Evolutionary conservation across 2,113 vertebrate species (phyloP).

Genomic region (Ursus arctos): DNA sequence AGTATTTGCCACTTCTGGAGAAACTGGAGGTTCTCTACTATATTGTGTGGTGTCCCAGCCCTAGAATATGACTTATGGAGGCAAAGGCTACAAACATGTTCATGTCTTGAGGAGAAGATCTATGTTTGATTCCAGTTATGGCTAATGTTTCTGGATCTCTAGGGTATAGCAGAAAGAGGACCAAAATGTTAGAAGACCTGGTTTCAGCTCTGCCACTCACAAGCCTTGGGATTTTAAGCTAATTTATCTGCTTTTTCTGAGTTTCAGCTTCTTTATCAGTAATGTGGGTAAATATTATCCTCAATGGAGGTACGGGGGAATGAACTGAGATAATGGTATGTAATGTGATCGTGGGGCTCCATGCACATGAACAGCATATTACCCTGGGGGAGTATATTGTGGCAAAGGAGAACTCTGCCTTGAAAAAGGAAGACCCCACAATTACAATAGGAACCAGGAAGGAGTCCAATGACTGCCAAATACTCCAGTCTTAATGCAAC

Average conservation of each 20-base stretch:
- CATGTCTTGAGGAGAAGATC: not conserved
- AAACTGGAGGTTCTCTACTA: not conserved
- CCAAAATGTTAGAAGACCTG: not conserved
- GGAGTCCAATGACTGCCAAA: not conserved
- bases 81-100: not conserved
- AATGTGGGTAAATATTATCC: not conserved
- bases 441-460: not conserved
- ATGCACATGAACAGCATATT: not conserved
- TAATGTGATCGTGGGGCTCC: not conserved
- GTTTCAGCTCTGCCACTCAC: not conserved
- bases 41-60: not conserved
- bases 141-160: not conserved
- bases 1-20: not conserved
- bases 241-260: constrained; percentile 14
- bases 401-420: not conserved
- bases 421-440: not conserved
- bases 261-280: not conserved
- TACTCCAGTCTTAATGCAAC: not conserved
- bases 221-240: constrained; percentile 30
- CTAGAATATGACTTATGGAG: not conserved
- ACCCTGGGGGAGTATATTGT: not conserved
- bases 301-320: not conserved
- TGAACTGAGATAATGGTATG: not conserved
- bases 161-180: not conserved
- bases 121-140: not conserved